Evolutionary conservation across 2,797 vertebrate genomes (phyloP), one percentile per base, ranked within the genome.

Genomic region (Neostethus bicornis): DNA sequence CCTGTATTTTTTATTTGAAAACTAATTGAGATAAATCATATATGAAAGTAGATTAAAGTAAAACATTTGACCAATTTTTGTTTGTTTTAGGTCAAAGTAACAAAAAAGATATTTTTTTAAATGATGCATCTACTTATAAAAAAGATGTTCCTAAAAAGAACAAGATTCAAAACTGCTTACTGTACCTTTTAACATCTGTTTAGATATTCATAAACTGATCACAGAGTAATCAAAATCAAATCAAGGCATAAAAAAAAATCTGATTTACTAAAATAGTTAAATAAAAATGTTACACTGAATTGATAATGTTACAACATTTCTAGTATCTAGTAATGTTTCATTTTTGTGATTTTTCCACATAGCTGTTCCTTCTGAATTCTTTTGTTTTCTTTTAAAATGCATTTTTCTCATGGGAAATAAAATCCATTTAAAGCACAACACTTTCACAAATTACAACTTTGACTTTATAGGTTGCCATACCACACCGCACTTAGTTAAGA

Each of bases 401-500:
- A 2, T 52, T 23, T 56, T 16, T 26, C 54, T 31, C 7, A 16
- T 19, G 31, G 17, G 17, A 50, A 17, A 43, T 25, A 48, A 61
- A 70, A 63, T 57, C 29, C 47, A 61, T 77, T 68, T 61, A 73
- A 81, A 73, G 45, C 59, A 47, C n/a, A 69, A 68, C 44, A 81
- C 52, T 73, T 77, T 62, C 39, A 80, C 71, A 86, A 85, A 86
- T 83, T 80, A 83, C 69, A 85, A 82, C 79, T 81, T 79, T 74
- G 54, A 86, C 83, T 90, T 88, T 86, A 88, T 83, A 89, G 81
- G 79, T 85, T 87, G 77, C 78, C 79, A 80, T 91, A 86, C 83
- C 87, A 86, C 89, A 90, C 79, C 87, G 87, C 90, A 91, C 88
- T 92, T 92, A 92, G 91, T 92, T 92, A 92, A 90, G 90, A 90